Conservation (phyloP, 2,113 vertebrate genomes). For the Mionectes macconnelli region DNA sequence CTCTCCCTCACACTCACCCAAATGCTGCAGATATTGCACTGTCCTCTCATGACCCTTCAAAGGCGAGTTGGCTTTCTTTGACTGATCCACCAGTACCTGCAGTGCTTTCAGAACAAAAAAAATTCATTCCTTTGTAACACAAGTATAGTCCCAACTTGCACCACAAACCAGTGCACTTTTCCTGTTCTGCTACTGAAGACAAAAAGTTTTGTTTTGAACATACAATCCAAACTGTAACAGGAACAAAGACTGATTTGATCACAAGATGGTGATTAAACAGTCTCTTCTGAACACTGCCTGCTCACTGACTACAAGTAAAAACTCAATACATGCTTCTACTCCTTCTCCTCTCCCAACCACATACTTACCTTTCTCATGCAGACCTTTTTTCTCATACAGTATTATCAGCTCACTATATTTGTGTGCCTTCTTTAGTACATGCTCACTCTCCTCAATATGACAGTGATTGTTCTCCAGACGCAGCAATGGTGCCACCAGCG, state of each 20-base stretch:
- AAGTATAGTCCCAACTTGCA: neutral
- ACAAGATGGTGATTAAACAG: neutral
- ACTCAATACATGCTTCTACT: neutral
- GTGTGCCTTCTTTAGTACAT: slow-evolving; percentile 95
- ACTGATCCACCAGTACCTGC: slow-evolving; percentile 95
- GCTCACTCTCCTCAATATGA: slow-evolving; percentile 97
- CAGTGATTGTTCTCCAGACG: slow-evolving; percentile 98
- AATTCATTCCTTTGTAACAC: neutral
- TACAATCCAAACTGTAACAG: neutral
- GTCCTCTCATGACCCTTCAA: slow-evolving; percentile 97
- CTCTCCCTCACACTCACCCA: slow-evolving; percentile 77
- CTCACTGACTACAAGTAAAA: neutral
- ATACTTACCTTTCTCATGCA: slow-evolving; percentile 91
- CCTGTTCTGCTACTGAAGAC: neutral
- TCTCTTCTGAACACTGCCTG: neutral
- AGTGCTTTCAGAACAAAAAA: slow-evolving; percentile 77
- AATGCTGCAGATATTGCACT: slow-evolving; percentile 94
- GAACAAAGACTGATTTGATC: neutral
- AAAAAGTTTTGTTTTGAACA: neutral
- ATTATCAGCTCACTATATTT: slow-evolving; percentile 99
- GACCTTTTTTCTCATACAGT: slow-evolving; percentile 96
- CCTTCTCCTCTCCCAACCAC: neutral
- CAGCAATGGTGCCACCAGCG: slow-evolving; percentile 91
- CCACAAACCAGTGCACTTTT: neutral
- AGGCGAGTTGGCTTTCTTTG: slow-evolving; percentile 97